Conservation (phyloP, 2,888 invertebrate genomes). For the Eulithis testata region DNA sequence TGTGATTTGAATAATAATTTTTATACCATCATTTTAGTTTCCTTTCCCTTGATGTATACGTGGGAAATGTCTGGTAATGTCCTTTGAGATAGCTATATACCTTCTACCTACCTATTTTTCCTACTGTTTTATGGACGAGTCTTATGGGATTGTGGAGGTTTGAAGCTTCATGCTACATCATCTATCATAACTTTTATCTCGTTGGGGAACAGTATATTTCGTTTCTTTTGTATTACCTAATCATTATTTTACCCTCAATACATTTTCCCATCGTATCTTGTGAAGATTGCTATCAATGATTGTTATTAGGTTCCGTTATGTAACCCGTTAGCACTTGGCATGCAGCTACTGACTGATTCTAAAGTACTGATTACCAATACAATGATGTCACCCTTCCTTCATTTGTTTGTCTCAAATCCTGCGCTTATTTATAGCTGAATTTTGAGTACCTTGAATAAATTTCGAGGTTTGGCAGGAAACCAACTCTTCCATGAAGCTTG, state of each 20-base stretch:
- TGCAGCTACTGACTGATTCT: slow-evolving; percentile 40
- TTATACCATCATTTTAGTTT: slow-evolving; percentile 79
- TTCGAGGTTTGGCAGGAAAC: slow-evolving; percentile 36
- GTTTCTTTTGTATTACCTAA: not conserved
- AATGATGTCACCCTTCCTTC: slow-evolving; percentile 44
- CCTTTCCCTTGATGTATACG: slow-evolving; percentile 76
- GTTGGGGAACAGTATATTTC: slow-evolving; percentile 12
- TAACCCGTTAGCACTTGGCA: slow-evolving; percentile 41
- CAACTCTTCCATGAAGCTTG: slow-evolving; percentile 25
- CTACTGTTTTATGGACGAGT: slow-evolving; percentile 44
- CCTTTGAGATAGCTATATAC: slow-evolving; percentile 63
- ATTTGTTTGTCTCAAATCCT: slow-evolving; percentile 38
- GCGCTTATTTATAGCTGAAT: slow-evolving; percentile 32
- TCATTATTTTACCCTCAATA: not conserved
- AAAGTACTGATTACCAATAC: slow-evolving; percentile 43
- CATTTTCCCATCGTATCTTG: not conserved
- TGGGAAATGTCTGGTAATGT: slow-evolving; percentile 80
- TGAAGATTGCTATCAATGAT: slow-evolving; percentile 28
- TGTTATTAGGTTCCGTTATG: slow-evolving; percentile 41
- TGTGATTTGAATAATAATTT: slow-evolving; percentile 84
- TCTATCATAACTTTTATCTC: slow-evolving; percentile 25
- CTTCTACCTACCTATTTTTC: slow-evolving; percentile 36
- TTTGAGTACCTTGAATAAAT: slow-evolving; percentile 36
- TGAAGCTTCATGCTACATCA: slow-evolving; percentile 16
- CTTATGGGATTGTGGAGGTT: slow-evolving; percentile 35